phyloP scores from a whole-genome alignment of 2,888 invertebrate species.

The Leucophora obtusa region DNA sequence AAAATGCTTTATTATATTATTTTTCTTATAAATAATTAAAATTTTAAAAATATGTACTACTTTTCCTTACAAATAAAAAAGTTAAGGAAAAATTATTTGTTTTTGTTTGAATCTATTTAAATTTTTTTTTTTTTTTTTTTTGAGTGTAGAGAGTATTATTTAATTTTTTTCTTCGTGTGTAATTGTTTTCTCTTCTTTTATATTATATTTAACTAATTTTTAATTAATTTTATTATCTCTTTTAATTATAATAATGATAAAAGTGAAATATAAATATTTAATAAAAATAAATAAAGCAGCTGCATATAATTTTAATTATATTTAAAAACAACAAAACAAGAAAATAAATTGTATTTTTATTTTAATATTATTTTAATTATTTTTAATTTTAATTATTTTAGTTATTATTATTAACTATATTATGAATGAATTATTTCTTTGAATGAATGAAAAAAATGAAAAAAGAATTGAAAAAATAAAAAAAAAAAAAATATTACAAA shows the following conservation, averaged over 20 bases:
- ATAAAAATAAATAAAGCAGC: constrained; percentile 61
- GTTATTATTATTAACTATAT: constrained; percentile 71
- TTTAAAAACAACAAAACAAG: constrained; percentile 49
- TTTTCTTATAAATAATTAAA: constrained; percentile 10
- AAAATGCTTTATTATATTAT: constrained; percentile 21
- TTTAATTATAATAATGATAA: constrained; percentile 53
- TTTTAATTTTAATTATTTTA: constrained; percentile 69
- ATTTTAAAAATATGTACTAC: constrained; percentile 4
- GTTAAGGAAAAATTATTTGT: constrained; percentile 45
- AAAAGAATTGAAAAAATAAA: constrained; percentile 65
- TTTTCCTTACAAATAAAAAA: constrained; percentile 18
- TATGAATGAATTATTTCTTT: constrained; percentile 71
- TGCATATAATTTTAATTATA: constrained; percentile 63
- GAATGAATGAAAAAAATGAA: constrained; percentile 67
- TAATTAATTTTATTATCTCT: constrained; percentile 63
- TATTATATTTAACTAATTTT: constrained; percentile 60
- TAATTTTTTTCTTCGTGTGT: constrained; percentile 66
- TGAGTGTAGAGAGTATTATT: constrained; percentile 49
- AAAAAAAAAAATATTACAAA: constrained; percentile 68
- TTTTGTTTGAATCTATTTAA: constrained; percentile 36
- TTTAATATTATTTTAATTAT: constrained; percentile 70
- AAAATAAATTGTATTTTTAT: constrained; percentile 57
- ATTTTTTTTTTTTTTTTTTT: constrained; percentile 37
- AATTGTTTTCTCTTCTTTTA: constrained; percentile 70
- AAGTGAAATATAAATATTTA: constrained; percentile 49